Evolutionary conservation across 2,113 vertebrate genomes (phyloP), one percentile per base, ranked within the genome.

Genomic region (Plotosus lineatus): DNA sequence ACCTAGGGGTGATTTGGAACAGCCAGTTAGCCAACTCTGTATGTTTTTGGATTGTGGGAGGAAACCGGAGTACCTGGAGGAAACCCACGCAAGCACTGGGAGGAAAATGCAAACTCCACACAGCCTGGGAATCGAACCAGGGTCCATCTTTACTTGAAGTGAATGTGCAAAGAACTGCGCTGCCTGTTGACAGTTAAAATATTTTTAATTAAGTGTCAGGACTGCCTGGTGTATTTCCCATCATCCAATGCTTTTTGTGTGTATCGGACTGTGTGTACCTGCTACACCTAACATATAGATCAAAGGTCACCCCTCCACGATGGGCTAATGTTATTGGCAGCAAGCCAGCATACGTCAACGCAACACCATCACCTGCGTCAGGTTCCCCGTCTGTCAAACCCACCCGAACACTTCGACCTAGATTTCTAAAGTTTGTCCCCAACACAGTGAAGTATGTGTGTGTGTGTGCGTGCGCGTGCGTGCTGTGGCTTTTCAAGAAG

Each of bases 391-490:
- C 40, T 26, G n/a, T 73, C 68, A 71, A 63, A 46, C 71, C 83
- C 53, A 44, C 76, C 71, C 42, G 75, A 82, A 77, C 78, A 26
- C 60, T 72, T 23, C 56, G 23, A 9, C 79, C 78, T 23, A 38
- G 72, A 65, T 33, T 48, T 23, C 77, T 56, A 58, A 69, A 77
- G 23, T 55, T 75, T 26, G 9, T 61, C 51, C 26, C 71, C 36
- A 66, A 14, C 12, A 21, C 36, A 21, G 9, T 36, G 73, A 82
- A 78, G 85, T 86, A 44, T 42, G 28, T 68, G 33, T 80, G 46
- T 77, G 77, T 23, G 14, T 56, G 8, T 79, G 28, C 44, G 17
- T 51, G 40, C 28, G 40, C 66, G 28, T 55, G 48, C 15, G 46
- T 56, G 75, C 60, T 26, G 31, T 72, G 19, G 12, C n/a, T n/a